Evolutionary conservation across 2,797 vertebrate genomes (phyloP).

Genomic region (Sebastes vulpes): DNA sequence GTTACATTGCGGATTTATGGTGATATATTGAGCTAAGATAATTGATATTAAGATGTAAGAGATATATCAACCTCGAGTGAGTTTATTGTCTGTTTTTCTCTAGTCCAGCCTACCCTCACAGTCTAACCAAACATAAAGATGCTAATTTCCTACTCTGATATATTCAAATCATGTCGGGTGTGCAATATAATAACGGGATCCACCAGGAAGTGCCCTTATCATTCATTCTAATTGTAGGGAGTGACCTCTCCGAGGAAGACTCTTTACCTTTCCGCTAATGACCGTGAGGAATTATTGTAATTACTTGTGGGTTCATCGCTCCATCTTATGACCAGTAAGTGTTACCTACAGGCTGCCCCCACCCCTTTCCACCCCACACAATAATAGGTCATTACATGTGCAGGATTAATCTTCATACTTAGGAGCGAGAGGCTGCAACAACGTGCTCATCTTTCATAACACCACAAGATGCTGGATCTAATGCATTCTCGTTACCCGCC

Average conservation of each 20-base stretch:
- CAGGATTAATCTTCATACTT: slow-evolving; percentile 64
- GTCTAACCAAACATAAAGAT: neutral
- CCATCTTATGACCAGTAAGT: slow-evolving; percentile 35
- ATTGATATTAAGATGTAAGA: neutral
- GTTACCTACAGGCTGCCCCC: slow-evolving; percentile 51
- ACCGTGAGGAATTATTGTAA: slow-evolving; percentile 51
- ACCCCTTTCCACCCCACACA: neutral
- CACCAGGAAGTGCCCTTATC: neutral
- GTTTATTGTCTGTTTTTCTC: neutral
- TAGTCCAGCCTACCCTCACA: neutral
- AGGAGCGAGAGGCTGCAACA: slow-evolving; percentile 21
- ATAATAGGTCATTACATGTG: slow-evolving; percentile 64
- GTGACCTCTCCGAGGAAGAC: slow-evolving; percentile 16
- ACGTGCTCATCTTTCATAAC: slow-evolving; percentile 45
- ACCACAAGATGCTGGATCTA: slow-evolving; percentile 33
- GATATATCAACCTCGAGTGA: neutral
- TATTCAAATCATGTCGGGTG: neutral
- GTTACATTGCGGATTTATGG: neutral
- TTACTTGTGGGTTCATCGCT: slow-evolving; percentile 51
- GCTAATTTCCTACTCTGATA: neutral
- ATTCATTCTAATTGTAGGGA: slow-evolving; percentile 5
- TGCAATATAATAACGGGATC: neutral
- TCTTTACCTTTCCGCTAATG: slow-evolving; percentile 30
- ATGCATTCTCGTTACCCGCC: slow-evolving; percentile 23
- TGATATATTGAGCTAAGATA: neutral